Conservation (phyloP, 2,888 invertebrate genomes). For the Cactoblastis cactorum region DNA sequence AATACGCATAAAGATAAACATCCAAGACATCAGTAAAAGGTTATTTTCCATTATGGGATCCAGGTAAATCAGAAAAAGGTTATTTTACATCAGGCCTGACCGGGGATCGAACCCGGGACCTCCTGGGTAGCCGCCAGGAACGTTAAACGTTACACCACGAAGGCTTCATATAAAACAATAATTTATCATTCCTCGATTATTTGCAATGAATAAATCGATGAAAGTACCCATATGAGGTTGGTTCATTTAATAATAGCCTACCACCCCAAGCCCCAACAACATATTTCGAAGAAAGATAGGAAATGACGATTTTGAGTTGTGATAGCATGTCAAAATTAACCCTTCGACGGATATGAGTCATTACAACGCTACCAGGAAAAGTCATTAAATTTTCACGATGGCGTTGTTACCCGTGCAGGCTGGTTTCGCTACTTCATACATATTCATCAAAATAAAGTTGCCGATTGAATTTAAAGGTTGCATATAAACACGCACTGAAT, state of each 20-base stretch:
- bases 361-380: conserved; percentile 73
- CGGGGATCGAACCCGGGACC: no score
- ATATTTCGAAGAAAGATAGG: conserved; percentile 43
- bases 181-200: no score
- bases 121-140: no score
- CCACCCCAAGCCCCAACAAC: conserved; percentile 22
- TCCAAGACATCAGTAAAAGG: no score
- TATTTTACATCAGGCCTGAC: no score
- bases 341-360: conserved; percentile 76
- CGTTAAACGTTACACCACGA: no score
- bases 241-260: background rate
- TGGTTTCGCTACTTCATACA: conserved; percentile 74
- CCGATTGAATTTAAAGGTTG: conserved; percentile 78
- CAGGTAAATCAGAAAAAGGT: no score
- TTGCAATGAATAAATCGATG: background rate
- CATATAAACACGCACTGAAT: conserved; percentile 74
- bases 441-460: conserved; percentile 78
- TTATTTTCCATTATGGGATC: no score
- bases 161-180: no score
- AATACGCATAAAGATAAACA: background rate
- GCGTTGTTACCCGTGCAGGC: conserved; percentile 68
- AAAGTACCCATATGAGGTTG: background rate
- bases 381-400: conserved; percentile 78
- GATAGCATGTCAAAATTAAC: conserved; percentile 70
- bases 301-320: conserved; percentile 59